Evolutionary conservation across 1,140 invertebrate genomes (phyloP), one percentile per base, ranked within the genome.

Genomic region (Elymnias hypermnestra): DNA sequence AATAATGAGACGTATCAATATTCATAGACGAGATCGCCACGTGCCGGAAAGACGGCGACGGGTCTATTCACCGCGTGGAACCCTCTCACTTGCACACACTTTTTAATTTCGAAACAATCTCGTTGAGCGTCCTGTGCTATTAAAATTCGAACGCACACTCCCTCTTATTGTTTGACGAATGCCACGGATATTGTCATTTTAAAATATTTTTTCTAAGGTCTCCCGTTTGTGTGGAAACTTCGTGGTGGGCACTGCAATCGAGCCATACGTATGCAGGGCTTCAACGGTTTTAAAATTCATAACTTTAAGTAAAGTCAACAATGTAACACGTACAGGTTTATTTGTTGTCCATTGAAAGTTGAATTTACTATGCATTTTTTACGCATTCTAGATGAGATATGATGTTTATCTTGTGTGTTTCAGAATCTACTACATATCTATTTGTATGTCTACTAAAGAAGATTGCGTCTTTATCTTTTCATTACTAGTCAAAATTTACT

Each of bases 101-200:
- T 63, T 66, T 70, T 64, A 70, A 70, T 67, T 70, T 67, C 51
- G 58, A 60, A 64, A 67, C 29, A 33, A 33, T 33, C 29, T 49
- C 46, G 38, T 49, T 47, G 56, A 57, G 59, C 58, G 59, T 59
- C 54, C 63, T 69, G 57, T 61, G 50, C 63, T 51, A 66, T 66
- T 69, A 63, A 70, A 66, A 70, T 70, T 70, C 63, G 61, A 64
- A 64, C 54, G 49, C 60, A 61, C 59, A 55, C 57, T 57, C 54
- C 63, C 49, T 51, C 54, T 62, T 54, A 64, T 70, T 70, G 63
- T 70, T 64, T 62, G 57, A 61, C 45, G 46, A 55, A 60, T 49
- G 53, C 50, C 50, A 54, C 55, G 66, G 63, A 67, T 70, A 70
- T 69, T 63, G 62, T 65, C 49, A 57, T 67, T 67, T 67, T 57